A percentile compares a stretch with the other conserved stretches of the same genome.
Conservation (phyloP, 2,113 vertebrate genomes). For the Eonycteris spelaea region DNA sequence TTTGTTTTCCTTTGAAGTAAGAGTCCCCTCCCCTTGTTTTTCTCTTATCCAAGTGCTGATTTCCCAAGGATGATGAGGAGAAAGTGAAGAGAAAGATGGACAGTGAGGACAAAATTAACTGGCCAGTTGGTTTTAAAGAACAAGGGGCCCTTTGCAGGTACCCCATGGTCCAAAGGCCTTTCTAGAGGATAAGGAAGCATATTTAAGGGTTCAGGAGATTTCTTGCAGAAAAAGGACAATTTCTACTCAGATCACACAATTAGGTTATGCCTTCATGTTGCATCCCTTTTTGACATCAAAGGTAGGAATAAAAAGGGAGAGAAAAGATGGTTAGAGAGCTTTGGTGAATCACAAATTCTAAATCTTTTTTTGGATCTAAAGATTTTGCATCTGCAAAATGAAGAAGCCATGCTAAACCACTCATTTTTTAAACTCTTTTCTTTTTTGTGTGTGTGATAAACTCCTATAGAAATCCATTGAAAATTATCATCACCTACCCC, state of each 20-base stretch:
- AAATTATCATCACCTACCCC: background rate
- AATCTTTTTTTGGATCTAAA: background rate
- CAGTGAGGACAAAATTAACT: background rate
- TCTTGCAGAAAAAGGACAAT: background rate
- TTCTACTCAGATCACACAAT: background rate
- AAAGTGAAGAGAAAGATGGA: background rate
- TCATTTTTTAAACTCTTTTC: background rate
- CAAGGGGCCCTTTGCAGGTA: background rate
- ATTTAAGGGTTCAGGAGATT: background rate
- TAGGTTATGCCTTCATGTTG: background rate
- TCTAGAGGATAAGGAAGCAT: background rate
- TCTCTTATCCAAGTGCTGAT: background rate
- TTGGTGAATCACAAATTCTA: background rate
- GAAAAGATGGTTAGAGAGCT: background rate
- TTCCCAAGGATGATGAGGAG: background rate
- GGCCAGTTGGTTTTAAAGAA: background rate
- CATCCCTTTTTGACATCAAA: background rate
- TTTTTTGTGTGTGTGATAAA: background rate
- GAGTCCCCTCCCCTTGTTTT: background rate
- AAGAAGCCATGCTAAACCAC: background rate
- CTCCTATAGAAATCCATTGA: background rate
- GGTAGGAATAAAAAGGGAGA: background rate
- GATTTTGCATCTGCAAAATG: conserved; percentile 14
- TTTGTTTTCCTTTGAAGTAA: background rate
- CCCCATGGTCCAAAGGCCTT: background rate